These are phyloP conservation scores for Cebus imitator DNA, from an alignment of 2,113 vertebrate genomes.

Conservation along the genomic window DNA sequence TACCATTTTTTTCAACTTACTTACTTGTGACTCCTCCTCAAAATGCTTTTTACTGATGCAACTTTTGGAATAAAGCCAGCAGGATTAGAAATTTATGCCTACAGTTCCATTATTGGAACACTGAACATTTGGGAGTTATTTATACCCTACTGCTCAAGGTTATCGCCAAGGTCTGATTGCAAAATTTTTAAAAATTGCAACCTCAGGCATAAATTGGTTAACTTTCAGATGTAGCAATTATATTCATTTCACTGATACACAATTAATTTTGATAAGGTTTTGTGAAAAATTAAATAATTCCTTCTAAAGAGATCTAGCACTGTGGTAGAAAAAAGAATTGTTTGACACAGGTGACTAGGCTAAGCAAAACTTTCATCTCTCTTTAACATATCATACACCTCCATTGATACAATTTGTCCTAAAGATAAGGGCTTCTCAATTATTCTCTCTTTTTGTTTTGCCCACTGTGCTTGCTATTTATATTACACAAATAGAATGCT, in stretches of 20 bases:
- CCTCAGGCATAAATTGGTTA: not conserved
- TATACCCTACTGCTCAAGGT: no score
- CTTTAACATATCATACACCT: not conserved
- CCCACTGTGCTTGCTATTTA: not conserved
- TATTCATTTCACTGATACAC: not conserved
- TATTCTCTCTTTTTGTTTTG: not conserved
- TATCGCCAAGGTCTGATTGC: no score
- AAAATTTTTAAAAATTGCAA: no score
- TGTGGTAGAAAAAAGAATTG: not conserved
- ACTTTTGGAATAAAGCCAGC: not conserved
- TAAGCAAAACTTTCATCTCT: not conserved
- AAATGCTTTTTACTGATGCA: not conserved
- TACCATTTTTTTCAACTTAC: not conserved
- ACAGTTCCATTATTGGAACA: no score
- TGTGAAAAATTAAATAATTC: not conserved
- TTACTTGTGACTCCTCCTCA: not conserved
- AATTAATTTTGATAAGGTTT: not conserved
- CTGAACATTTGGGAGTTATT: no score
- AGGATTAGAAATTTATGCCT: not conserved
- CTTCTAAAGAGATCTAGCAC: not conserved
- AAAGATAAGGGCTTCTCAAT: not conserved
- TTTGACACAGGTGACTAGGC: not conserved
- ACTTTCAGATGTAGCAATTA: not conserved
- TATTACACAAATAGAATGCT: not conserved
- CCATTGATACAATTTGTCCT: constrained; percentile 10